phyloP scores from a whole-genome alignment of 35 echinoderm and acorn worm species.

The Amphiura filiformis region DNA sequence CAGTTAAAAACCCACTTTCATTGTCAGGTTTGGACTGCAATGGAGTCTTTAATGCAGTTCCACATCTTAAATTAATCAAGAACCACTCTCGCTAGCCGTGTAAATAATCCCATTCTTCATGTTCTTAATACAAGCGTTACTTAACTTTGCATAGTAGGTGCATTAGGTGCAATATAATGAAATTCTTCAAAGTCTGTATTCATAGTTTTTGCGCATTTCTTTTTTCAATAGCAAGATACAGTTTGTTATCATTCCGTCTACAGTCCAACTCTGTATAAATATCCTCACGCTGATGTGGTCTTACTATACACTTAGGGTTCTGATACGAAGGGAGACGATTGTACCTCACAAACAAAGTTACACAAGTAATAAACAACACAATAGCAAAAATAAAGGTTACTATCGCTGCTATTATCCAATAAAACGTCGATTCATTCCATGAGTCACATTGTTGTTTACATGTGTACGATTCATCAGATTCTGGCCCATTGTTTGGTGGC shows the following conservation, averaged over 20 bases:
- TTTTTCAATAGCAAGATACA: not conserved
- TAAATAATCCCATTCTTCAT: no score
- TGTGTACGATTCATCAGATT: not conserved
- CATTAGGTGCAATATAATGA: not conserved
- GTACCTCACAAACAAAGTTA: not conserved
- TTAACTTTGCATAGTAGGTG: not conserved
- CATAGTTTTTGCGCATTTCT: not conserved
- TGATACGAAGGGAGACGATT: not conserved
- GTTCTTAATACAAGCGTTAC: no score
- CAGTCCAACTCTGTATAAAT: not conserved
- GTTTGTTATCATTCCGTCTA: not conserved
- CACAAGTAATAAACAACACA: not conserved
- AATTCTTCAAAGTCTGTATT: not conserved
- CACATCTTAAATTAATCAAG: no score
- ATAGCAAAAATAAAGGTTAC: not conserved
- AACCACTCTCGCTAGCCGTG: no score
- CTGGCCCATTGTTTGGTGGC: not conserved
- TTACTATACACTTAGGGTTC: not conserved
- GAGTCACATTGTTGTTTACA: not conserved
- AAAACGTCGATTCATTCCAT: not conserved
- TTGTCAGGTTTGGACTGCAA: no score
- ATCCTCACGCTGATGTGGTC: not conserved
- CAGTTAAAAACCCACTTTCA: no score
- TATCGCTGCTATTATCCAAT: not conserved
- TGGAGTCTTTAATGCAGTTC: no score